These are phyloP conservation scores for Eudemis profundana DNA, from an alignment of 2,888 invertebrate species.

Conservation along the genomic window DNA sequence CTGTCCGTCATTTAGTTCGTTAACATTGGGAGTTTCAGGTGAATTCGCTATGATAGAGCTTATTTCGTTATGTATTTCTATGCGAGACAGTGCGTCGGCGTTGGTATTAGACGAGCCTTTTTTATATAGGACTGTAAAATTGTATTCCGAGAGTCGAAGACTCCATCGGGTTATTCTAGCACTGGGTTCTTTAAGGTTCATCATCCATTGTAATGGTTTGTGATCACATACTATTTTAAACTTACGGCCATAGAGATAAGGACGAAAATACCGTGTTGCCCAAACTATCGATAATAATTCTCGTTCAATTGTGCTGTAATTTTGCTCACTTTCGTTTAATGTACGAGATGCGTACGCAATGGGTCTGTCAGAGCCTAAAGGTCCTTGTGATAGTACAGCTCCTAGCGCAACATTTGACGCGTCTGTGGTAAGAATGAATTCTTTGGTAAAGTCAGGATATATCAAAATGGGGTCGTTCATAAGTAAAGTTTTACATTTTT, in stretches of 20 bases:
- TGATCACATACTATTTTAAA: slow-evolving; percentile 59
- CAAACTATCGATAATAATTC: slow-evolving; percentile 53
- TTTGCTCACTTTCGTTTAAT: too few species aligned
- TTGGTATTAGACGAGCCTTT: too few species aligned
- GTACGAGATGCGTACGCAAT: slow-evolving; percentile 42
- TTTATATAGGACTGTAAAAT: slow-evolving; percentile 46
- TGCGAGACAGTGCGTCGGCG: slow-evolving; percentile 49
- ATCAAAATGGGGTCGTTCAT: slow-evolving; percentile 54
- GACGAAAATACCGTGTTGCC: too few species aligned
- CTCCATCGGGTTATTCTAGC: slow-evolving; percentile 56
- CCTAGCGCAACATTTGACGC: slow-evolving; percentile 55
- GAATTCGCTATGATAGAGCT: too few species aligned
- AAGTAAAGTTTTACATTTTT: not conserved
- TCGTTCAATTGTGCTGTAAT: slow-evolving; percentile 52
- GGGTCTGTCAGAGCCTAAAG: slow-evolving; percentile 46
- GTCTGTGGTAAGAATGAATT: slow-evolving; percentile 52
- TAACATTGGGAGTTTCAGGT: too few species aligned
- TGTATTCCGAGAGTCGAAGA: slow-evolving; percentile 49
- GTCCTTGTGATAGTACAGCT: slow-evolving; percentile 50
- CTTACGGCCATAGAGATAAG: too few species aligned
- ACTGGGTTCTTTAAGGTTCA: too few species aligned
- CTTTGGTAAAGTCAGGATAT: slow-evolving; percentile 58
- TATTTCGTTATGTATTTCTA: slow-evolving; percentile 43
- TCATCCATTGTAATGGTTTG: slow-evolving; percentile 56
- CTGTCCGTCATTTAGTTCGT: too few species aligned